Evolutionary conservation across 64 coral and sea anemone genomes (phyloP).

Genomic region (Dendronephthya gigantea): DNA sequence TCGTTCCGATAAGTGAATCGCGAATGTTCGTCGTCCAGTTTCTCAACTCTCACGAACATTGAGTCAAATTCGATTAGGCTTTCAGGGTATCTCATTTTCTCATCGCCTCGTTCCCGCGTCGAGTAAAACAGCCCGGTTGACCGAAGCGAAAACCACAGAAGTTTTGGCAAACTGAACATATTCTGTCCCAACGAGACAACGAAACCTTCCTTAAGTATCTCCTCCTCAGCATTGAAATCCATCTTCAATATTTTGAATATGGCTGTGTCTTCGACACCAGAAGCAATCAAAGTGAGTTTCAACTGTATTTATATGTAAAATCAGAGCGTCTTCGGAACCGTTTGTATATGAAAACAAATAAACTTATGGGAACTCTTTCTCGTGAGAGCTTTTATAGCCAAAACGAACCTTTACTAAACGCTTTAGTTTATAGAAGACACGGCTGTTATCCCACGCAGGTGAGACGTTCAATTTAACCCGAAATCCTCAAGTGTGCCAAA

Average conservation of each 20-base stretch:
- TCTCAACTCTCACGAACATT: not conserved
- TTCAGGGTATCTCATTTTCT: not conserved
- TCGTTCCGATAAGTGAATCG: not conserved
- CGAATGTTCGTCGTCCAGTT: not conserved
- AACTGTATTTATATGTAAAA: no score
- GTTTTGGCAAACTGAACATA: slow-evolving; percentile 4
- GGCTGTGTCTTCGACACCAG: not conserved
- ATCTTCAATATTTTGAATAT: not conserved
- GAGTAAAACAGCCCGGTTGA: not conserved
- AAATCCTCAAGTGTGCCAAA: no score
- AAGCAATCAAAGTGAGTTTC: not conserved
- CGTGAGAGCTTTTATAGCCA: no score
- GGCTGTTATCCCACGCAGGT: no score
- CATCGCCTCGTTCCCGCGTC: not conserved
- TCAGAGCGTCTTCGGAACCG: no score
- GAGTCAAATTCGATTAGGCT: not conserved
- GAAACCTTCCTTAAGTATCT: not conserved
- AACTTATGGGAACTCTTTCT: no score
- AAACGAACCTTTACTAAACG: no score
- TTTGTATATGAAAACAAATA: no score
- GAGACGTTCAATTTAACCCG: no score
- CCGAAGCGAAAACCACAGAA: not conserved
- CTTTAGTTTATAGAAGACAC: no score
- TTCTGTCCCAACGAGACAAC: not conserved
- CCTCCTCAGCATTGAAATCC: not conserved